Conservation (phyloP, 2,113 vertebrate genomes). For the Cinclus mexicanus region DNA sequence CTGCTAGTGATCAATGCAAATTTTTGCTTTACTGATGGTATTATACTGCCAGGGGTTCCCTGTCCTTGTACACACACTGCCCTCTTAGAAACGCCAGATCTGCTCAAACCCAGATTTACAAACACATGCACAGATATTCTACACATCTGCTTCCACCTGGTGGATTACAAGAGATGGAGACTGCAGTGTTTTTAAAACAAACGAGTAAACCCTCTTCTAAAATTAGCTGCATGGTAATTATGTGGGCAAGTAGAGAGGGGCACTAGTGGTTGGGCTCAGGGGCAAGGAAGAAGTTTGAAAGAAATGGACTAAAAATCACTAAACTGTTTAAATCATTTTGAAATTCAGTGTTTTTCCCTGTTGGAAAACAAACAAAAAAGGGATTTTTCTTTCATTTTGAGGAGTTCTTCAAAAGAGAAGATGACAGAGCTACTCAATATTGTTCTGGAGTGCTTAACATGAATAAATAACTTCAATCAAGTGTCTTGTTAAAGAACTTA, state of each 20-base stretch:
- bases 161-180: constrained; percentile 36
- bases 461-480: background rate
- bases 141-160: constrained; percentile 63
- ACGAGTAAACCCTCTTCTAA: background rate
- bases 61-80: background rate
- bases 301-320: background rate
- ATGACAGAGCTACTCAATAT: background rate
- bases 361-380: background rate
- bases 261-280: background rate
- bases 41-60: background rate
- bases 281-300: background rate
- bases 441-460: background rate
- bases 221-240: background rate
- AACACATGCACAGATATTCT: background rate
- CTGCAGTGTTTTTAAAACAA: background rate
- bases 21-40: background rate
- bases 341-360: background rate
- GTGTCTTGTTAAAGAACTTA: background rate
- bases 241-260: background rate
- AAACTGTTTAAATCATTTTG: background rate
- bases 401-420: background rate
- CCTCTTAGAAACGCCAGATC: background rate
- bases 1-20: background rate
- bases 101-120: background rate
- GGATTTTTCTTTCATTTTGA: background rate